Percentiles rank a stretch among this genome's conserved stretches.
Evolutionary conservation across 2,113 vertebrate genomes (phyloP).

Genomic region (Ellobius talpinus): DNA sequence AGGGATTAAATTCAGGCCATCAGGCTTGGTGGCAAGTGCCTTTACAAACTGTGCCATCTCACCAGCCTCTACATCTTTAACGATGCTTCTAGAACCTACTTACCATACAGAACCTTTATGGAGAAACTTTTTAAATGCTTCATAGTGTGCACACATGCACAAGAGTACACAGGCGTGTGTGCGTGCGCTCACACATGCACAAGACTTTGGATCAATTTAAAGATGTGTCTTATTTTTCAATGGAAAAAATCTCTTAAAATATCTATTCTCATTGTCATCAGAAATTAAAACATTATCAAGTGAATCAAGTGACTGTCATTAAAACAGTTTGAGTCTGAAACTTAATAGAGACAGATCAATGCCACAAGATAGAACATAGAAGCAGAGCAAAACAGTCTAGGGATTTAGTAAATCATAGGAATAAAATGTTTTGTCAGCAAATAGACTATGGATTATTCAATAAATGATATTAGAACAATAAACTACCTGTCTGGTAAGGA

Average conservation of each 20-base stretch:
- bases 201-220: slow-evolving; percentile 20
- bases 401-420: slow-evolving; percentile 59
- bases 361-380: slow-evolving; percentile 57
- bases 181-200: background rate
- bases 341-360: slow-evolving; percentile 65
- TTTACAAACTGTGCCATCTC: background rate
- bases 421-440: slow-evolving; percentile 58
- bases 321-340: slow-evolving; percentile 56
- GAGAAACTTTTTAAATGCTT: slow-evolving; percentile 55
- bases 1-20: background rate
- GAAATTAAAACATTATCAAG: slow-evolving; percentile 64
- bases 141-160: background rate
- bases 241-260: slow-evolving; percentile 49
- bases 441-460: slow-evolving; percentile 66
- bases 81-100: background rate
- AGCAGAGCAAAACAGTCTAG: slow-evolving; percentile 33
- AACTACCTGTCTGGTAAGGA: slow-evolving; percentile 51
- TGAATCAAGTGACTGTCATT: slow-evolving; percentile 33
- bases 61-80: background rate
- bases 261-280: slow-evolving; percentile 7
- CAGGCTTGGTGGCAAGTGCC: background rate
- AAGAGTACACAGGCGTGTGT: too few species aligned
- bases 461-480: slow-evolving; percentile 59
- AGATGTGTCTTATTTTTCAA: background rate
- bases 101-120: slow-evolving; percentile 25